Base-by-base conservation (phyloP, 2,797 vertebrate species). In the Philypnodon macrostomus region DNA sequence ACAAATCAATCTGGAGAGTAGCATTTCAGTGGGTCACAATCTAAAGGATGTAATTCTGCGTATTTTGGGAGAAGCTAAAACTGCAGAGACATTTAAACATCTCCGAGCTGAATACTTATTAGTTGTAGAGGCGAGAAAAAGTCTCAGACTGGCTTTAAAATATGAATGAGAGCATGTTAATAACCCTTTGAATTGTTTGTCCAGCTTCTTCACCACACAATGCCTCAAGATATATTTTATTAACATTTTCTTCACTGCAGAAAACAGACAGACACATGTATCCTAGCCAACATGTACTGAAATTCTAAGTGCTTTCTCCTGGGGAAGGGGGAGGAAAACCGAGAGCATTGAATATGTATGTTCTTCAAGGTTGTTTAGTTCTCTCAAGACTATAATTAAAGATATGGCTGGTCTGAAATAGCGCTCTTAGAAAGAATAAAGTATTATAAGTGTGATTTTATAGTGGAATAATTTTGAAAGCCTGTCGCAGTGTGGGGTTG, bases 151-250 rank as follows among this genome's bases (percentile, higher is more conserved):
- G n/a, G 17, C 14, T 58, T n/a, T 80, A 30, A 79, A 79, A 79
- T 72, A 74, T 74, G 53, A 73, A 85, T 79, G 73, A 70, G 56
- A 16, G n/a, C 9, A 18, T 52, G 37, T 36, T 77, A 75, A 79
- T 73, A 67, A 69, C 30, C 24, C 24, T 32, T 23, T 51, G 40
- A 57, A 67, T 58, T 81, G 65, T 79, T 59, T 63, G 38, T 63
- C 55, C 39, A 50, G 72, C 35, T 40, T 23, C n/a, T 10, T 44
- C 66, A 46, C 29, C 41, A 40, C 41, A 40, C 14, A 56, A 50
- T 2, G 37, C 36, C 41, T 26, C 39, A 45, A 40, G 38, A 52
- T 17, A 49, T 27, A 34, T 36, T 47, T 63, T 47, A 56, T 56
- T 35, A 40, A 66, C 15, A 32, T 26, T 44, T 51, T 31, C 7